phyloP scores from a whole-genome alignment of 2,113 vertebrate genomes.

The Dinomys branickii region DNA sequence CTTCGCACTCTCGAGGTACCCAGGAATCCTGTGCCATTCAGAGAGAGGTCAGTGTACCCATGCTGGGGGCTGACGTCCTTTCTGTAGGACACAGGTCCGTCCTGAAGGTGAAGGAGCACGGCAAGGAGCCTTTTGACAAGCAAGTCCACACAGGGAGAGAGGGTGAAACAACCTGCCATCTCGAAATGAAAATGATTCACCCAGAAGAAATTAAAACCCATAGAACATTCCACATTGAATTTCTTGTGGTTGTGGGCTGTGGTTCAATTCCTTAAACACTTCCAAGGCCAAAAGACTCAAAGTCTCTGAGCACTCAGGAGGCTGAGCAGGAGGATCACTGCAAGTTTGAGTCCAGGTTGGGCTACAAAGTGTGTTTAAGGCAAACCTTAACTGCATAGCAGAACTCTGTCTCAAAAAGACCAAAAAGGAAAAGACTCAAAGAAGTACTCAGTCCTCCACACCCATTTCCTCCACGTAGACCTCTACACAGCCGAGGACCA shows the following conservation, averaged over 20 bases:
- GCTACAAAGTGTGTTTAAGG: too few species aligned
- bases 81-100: neutral
- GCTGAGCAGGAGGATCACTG: neutral
- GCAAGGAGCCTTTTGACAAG: neutral
- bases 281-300: neutral
- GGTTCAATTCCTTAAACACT: conserved; percentile 13
- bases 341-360: neutral
- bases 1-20: neutral
- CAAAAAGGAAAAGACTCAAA: neutral
- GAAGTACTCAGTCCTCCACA: neutral
- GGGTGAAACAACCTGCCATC: neutral
- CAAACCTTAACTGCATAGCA: too few species aligned
- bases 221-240: neutral
- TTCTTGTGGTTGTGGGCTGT: neutral
- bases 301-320: neutral
- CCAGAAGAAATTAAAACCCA: conserved; percentile 23
- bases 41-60: neutral
- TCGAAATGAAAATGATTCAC: neutral
- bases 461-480: neutral
- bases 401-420: neutral
- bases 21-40: too few species aligned
- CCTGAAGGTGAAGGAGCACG: neutral
- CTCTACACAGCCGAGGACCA: too few species aligned
- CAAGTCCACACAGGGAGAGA: neutral
- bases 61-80: neutral